Conservation (phyloP, 1,140 invertebrate species). For the Steinernema feltiae region DNA sequence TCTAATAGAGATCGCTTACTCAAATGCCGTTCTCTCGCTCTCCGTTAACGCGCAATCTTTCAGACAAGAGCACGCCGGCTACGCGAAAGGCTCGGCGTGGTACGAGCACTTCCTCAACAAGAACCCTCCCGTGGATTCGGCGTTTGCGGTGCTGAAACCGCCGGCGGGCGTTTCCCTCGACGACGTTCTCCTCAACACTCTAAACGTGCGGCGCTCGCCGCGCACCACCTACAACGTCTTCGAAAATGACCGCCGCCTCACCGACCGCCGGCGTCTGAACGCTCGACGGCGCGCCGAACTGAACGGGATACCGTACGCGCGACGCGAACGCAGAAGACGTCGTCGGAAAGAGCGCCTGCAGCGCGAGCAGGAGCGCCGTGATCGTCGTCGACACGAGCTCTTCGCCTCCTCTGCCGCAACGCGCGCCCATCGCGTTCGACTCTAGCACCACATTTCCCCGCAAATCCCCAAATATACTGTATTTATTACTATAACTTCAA, state of each 20-base stretch:
- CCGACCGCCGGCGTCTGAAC: not conserved
- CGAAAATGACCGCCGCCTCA: not conserved
- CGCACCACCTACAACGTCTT: not conserved
- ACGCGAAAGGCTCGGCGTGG: not conserved
- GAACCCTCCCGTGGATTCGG: not conserved
- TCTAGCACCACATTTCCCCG: not conserved
- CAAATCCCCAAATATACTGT: not conserved
- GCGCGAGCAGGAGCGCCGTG: not conserved
- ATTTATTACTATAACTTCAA: not conserved
- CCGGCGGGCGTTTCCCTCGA: not conserved
- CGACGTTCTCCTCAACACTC: not conserved
- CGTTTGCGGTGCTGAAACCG: not conserved
- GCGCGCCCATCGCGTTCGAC: not conserved
- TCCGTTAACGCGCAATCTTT: not conserved
- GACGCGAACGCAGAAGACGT: not conserved
- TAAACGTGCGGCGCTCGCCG: not conserved
- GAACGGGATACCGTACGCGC: not conserved
- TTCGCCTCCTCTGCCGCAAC: not conserved
- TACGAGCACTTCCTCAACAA: slow-evolving; percentile 1
- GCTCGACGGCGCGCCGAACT: not conserved
- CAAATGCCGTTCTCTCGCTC: not conserved
- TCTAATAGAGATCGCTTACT: not conserved
- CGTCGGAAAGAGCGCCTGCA: not conserved
- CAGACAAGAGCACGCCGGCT: not conserved
- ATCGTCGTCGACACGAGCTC: not conserved